Percentiles rank a stretch among this genome's conserved stretches.
Conservation (phyloP, 1,140 invertebrate species). For the Hydropsyche tenuis region DNA sequence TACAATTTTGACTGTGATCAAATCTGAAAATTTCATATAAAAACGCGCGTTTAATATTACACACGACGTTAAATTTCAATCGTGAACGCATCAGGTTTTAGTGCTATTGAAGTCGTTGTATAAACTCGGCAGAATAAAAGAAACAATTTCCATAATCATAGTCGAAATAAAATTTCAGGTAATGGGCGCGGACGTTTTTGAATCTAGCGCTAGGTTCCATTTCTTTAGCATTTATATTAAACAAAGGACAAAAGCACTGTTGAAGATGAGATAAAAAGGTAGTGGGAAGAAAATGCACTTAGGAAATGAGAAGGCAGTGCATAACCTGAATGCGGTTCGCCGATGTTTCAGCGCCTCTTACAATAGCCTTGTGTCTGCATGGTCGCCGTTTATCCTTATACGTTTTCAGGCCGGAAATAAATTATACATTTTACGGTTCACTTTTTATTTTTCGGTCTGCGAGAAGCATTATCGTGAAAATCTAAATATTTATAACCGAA, state of each 20-base stretch:
- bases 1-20: too few relatives aligned
- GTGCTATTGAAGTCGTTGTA: too few relatives aligned
- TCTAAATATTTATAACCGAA: neutral
- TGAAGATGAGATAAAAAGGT: slow-evolving; percentile 33
- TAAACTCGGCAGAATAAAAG: slow-evolving; percentile 33
- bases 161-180: slow-evolving; percentile 32
- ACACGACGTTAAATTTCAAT: too few relatives aligned
- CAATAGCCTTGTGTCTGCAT: neutral
- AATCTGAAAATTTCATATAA: too few relatives aligned
- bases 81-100: too few relatives aligned
- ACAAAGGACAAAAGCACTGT: slow-evolving; percentile 45
- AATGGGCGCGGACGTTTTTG: slow-evolving; percentile 31
- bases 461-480: neutral
- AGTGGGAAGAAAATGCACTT: slow-evolving; percentile 48
- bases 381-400: too few relatives aligned
- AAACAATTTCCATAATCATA: slow-evolving; percentile 46
- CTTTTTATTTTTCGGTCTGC: neutral
- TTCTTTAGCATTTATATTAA: slow-evolving; percentile 50
- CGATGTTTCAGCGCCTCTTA: slow-evolving; percentile 7
- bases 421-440: neutral
- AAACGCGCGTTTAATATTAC: too few relatives aligned
- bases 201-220: slow-evolving; percentile 33
- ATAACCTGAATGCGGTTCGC: slow-evolving; percentile 45
- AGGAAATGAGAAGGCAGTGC: slow-evolving; percentile 49
- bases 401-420: neutral